Evolutionary conservation across 2,888 invertebrate species (phyloP).

Genomic region (Synergus laeviventris): DNA sequence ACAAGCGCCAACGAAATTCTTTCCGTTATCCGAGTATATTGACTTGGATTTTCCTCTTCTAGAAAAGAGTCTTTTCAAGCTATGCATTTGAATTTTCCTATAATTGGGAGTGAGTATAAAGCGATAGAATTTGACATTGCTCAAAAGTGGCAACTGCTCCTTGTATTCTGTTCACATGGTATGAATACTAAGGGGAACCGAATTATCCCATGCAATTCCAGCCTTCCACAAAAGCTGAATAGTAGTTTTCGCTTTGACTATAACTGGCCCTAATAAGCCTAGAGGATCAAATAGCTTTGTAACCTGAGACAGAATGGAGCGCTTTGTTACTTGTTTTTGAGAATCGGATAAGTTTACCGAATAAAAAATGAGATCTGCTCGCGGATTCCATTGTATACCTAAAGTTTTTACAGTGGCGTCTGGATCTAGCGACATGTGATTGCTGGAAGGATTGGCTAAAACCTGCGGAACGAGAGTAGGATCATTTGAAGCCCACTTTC

Average conservation of each 20-base stretch:
- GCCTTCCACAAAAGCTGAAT: constrained; percentile 55
- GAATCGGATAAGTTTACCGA: neutral
- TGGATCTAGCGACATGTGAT: constrained; percentile 10
- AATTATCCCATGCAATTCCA: constrained; percentile 57
- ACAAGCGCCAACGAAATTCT: constrained; percentile 64
- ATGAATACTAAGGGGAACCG: constrained; percentile 42
- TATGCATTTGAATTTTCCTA: constrained; percentile 27
- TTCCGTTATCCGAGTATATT: constrained; percentile 63
- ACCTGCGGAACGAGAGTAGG: neutral
- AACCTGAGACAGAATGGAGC: constrained; percentile 53
- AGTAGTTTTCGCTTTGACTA: constrained; percentile 47
- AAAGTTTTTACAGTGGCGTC: constrained; percentile 37
- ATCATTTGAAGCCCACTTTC: constrained; percentile 31
- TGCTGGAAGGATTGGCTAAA: neutral
- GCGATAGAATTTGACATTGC: constrained; percentile 27
- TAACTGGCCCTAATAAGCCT: constrained; percentile 54
- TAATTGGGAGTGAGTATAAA: neutral
- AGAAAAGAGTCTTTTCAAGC: constrained; percentile 63
- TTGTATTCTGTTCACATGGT: constrained; percentile 42
- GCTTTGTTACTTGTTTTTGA: constrained; percentile 45
- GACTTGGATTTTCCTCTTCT: constrained; percentile 57
- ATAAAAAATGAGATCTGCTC: constrained; percentile 41
- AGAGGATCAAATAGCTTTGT: constrained; percentile 59
- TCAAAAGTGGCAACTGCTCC: constrained; percentile 15
- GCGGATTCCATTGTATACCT: constrained; percentile 46